Base-by-base conservation (phyloP, 2,113 vertebrate genomes). In the Panthera leo region DNA sequence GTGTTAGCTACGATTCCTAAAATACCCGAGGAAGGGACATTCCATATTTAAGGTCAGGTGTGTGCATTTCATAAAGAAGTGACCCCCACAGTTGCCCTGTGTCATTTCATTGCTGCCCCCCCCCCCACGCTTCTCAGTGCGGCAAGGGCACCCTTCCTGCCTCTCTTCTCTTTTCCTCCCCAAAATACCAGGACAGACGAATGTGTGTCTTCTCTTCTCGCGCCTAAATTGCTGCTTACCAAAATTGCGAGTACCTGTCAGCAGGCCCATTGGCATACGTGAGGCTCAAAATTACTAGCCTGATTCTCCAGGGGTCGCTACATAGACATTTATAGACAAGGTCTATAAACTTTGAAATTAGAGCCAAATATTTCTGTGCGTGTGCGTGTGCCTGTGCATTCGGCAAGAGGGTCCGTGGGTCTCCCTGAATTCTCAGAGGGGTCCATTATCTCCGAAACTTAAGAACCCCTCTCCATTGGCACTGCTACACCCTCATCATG, bases 151-250 rank as follows among this genome's bases (percentile, higher is more conserved):
- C 12, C 7, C n/a, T 75, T 61, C 78, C 83, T 93, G 51, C 7
- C 29, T 80, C 61, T 80, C 14, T 58, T 45, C 73, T 85, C 23
- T 78, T 55, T 68, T 48, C 19, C 7, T 76, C 31, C 51, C 9
- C n/a, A 7, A 8, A 53, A 61, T 80, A n/a, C 23, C 15, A 51
- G 55, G 55, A 76, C 45, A 11, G 16, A 2, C 1, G 0, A 31
- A 15, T 87, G 1, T 36, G 53, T 89, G 8, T 48, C 21, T 29
- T 94, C 67, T 88, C 65, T 27, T 85, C 85, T 91, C 67, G 89
- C 39, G 67, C 55, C 34, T 61, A n/a, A 42, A 25, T 92, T 42
- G 88, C 19, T 82, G 67, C 61, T 80, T 53, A 34, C 58, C 63
- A 65, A 2, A 42, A 34, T 75, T 31, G 7, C 68, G 79, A 29